Evolutionary conservation across 1,140 invertebrate species (phyloP), one percentile per base, ranked within the genome.

Genomic region (Trialeurodes vaporariorum): DNA sequence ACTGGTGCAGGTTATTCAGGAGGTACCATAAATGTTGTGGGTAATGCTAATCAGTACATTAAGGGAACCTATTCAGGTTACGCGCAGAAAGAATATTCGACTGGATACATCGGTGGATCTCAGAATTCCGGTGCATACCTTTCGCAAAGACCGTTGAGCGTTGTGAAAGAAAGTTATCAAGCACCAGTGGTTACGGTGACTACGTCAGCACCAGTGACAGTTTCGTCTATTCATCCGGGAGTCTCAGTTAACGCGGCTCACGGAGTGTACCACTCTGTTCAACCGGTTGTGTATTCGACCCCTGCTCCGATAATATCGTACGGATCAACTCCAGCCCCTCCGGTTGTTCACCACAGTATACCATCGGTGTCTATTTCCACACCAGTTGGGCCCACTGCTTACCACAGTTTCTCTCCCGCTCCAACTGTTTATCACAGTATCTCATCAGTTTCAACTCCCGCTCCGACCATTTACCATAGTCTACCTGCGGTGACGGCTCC

Each of bases 301-400:
- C 25, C 66, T n/a, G n/a, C 62, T 17, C 26, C 66, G 60, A 27
- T 34, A 26, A 64, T 27, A 65, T 17, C 40, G 22, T 61, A 25
- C 5, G 23, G n/a, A 9, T 65, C 64, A n/a, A 65, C 64, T 27
- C 64, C 64, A 34, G 64, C 64, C 2, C 64, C 64, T n/a, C 64
- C 68, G 25, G 64, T 67, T 49, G 17, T 62, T 59, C 59, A 69
- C 64, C 26, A 34, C 49, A 17, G 59, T 49, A 27, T 60, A 40
- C 25, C 64, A 59, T 21, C 63, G 58, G 27, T 60, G 13, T 21
- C 34, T 25, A n/a, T 61, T 64, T 66, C 63, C 26, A 69, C 70
- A 34, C 67, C 70, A 24, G 70, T 61, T 34, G 67, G 66, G 34
- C 63, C 64, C 13, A 60, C 23, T 24, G 25, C 49, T 22, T n/a